Base-by-base conservation (phyloP, 2,888 invertebrate genomes). In the Leptothorax acervorum region DNA sequence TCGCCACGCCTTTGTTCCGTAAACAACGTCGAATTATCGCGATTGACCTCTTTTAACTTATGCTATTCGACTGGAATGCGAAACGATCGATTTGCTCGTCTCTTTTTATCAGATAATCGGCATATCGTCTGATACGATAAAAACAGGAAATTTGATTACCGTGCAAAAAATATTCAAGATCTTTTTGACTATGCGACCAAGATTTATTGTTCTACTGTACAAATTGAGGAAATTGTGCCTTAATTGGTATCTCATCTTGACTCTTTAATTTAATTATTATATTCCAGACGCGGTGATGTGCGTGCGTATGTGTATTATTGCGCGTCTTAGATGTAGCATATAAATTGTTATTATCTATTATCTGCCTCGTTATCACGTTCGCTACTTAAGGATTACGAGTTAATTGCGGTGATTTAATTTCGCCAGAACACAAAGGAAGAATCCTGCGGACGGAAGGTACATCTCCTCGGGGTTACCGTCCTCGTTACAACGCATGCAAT, bases 401-500 rank as follows among this genome's bases (percentile, higher is more conserved):
- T 81, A 81, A 81, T 81, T 81, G 60, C 48, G 60, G 23, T 81
- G 71, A 81, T 81, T 81, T 71, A 81, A 81, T 81, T 71, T 60
- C 48, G 48, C n/a, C n/a, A 3, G 45, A 66, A 55, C 18, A 79
- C 79, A 79, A 79, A 70, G 71, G 55, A 66, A 68, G 70, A 60
- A 60, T 79, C 31, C 48, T 48, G 48, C 71, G 42, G 71, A 28
- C 18, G 48, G 60, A 60, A 48, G 71, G 60, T 60, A 62, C 60
- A 60, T 48, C 63, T 48, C 60, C 45, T 9, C 71, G 79, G 48
- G 79, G 79, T 81, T 39, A 81, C 71, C 23, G 71, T 81, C 79
- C 82, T 76, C 82, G 23, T 65, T 65, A 70, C 51, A 62, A 51
- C 31, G 11, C 65, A 9, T 39, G 82, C 65, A 85, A 90, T 90